Evolutionary conservation across 2,113 vertebrate genomes (phyloP).

Genomic region (Capra hircus): DNA sequence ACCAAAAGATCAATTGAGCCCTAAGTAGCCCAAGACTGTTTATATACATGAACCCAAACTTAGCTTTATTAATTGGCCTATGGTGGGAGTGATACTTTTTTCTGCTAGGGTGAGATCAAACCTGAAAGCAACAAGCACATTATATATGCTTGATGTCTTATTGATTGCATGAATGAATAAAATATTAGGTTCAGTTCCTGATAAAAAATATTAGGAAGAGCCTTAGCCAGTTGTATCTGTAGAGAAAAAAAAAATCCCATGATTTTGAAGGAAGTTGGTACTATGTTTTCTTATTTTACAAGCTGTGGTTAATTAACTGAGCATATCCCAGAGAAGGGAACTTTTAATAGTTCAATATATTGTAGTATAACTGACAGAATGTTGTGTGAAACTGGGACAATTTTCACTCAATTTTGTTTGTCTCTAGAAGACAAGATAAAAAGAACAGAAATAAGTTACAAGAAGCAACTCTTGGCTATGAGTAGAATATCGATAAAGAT

Average conservation of each 20-base stretch:
- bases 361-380: background rate
- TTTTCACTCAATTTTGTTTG: constrained; percentile 8
- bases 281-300: background rate
- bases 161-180: background rate
- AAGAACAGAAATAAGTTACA: background rate
- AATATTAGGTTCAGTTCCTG: background rate
- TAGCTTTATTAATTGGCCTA: background rate
- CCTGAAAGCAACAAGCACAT: background rate
- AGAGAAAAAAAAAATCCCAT: background rate
- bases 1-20: background rate
- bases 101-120: background rate
- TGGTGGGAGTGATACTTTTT: background rate
- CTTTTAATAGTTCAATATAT: background rate
- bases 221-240: background rate
- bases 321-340: background rate
- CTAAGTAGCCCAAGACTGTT: background rate
- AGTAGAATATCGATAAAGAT: background rate
- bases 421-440: background rate
- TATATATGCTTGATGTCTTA: background rate
- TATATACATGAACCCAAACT: background rate
- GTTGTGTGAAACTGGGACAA: background rate
- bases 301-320: background rate
- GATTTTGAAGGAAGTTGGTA: background rate
- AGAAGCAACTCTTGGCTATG: background rate
- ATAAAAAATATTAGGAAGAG: background rate